Evolutionary conservation across 2,888 invertebrate species (phyloP), one percentile per base, ranked within the genome.

Genomic region (Drosophila paranaensis): DNA sequence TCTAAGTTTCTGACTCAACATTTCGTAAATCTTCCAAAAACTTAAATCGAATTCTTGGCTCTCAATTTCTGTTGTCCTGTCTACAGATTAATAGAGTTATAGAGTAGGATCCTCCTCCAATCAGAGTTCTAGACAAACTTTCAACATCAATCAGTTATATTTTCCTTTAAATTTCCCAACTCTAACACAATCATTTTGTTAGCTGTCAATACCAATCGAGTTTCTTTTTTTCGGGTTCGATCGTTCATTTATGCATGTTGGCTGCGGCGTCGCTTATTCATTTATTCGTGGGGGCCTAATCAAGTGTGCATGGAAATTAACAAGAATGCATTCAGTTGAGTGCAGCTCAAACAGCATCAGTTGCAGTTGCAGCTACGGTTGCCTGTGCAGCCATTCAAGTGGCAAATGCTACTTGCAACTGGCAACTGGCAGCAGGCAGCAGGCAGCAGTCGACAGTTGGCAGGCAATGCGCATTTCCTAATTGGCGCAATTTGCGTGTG

Each of bases 401-500:
- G 81, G 74, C 70, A 81, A 78, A 62, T 61, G 64, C 55, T 63
- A 33, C 77, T 50, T 76, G 71, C 63, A 77, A 76, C 64, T 37
- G 40, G 39, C 45, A 53, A 50, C 60, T 39, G 63, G 14, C 63
- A 67, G 51, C 14, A 16, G 33, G 76, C 79, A 79, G 60, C 51
- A 51, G 83, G 62, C 85, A 72, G 62, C 82, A n/a, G n/a, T n/a
- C n/a, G n/a, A n/a, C n/a, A n/a, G n/a, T n/a, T n/a, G n/a, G n/a
- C n/a, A 72, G 76, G 42, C 85, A 81, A 86, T 84, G 78, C 72
- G 58, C 66, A 73, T 74, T 77, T 71, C 85, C 90, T 88, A 87
- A 87, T 87, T 88, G 86, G 67, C 68, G 74, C 86, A 87, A 89
- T 89, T 87, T 87, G 90, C 72, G 88, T 85, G 86, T 88, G 78